Base-by-base conservation (phyloP, 2,888 invertebrate genomes). In the Odiellus spinosus region DNA sequence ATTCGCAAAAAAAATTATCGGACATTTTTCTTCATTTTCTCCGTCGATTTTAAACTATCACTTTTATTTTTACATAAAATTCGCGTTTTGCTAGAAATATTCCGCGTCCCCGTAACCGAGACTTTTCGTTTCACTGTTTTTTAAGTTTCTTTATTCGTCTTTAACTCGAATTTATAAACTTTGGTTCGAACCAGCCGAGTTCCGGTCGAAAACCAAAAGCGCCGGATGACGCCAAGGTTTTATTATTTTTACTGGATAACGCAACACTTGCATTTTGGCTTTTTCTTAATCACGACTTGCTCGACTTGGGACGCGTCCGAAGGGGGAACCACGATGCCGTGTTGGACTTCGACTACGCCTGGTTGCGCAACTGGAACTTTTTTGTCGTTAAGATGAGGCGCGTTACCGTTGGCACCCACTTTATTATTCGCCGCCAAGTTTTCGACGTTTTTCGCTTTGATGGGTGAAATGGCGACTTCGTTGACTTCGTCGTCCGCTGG, bases 241-340 rank as follows among this genome's bases (percentile, higher is more conserved):
- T n/a, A n/a, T n/a, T n/a, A n/a, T n/a, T n/a, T n/a, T 36, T 54
- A 56, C 45, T 55, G 41, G 44, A 46, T 60, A 32, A 53, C 83
- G 75, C 90, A 90, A 75, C 88, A 88, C 69, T 84, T 82, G 77
- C 87, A 87, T 73, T 86, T 87, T 70, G 83, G 84, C 73, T 87
- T 88, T 76, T 88, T 88, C 75, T 88, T 87, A 65, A 88, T 77
- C 65, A 83, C 82, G 63, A 90, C 84, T 68, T 83, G 86, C 68
- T 88, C 88, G 56, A 86, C 82, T 68, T 85, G 84, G 61, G 73
- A 72, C 53, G 74, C 74, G 59, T 76, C 76, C 51, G 79, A 77
- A 59, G 73, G 71, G 1, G 38, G 38, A 5, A 62, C 59, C 17
- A 58, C 58, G 49, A 80, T 78, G 56, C 77, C 78, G 58, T 75